Base-by-base conservation (phyloP, 2,888 invertebrate genomes). In the Chymomyza procnemis region DNA sequence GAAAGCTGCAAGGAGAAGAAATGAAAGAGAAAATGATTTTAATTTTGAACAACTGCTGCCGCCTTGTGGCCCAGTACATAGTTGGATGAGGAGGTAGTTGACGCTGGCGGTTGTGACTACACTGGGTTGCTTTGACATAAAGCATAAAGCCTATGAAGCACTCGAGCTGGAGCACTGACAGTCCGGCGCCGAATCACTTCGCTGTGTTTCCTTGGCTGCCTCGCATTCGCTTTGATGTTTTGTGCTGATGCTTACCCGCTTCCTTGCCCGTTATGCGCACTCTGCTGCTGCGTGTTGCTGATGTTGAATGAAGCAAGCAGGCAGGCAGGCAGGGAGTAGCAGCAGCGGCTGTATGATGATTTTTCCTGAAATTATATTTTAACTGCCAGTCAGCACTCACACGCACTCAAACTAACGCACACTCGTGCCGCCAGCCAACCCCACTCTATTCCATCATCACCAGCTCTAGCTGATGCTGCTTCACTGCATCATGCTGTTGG, bases 401-500 rank as follows among this genome's bases (percentile, higher is more conserved):
- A 46, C 63, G 54, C 21, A 18, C 47, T 14, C 56, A 70, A 34
- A 41, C 30, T 22, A 26, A 21, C 52, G 58, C 26, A 46, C 59
- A 60, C 26, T 26, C 26, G 26, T 22, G 21, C 34, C 2, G 21
- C 19, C 41, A n/a, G 16, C 12, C 68, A n/a, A n/a, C 22, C 64
- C 59, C 52, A 65, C 67, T 54, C 52, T 8, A 26, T n/a, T n/a
- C n/a, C n/a, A n/a, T n/a, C n/a, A n/a, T n/a, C n/a, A n/a, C n/a
- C n/a, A 30, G 52, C 30, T 30, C 12, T 41, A n/a, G 34, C 56
- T 18, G 47, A 52, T 48, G 54, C 9, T 18, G 26, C 21, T 63
- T 62, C 54, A 54, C 79, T 82, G 82, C 82, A 82, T 84, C 85
- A 82, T 86, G 85, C 77, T 79, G 82, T 66, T 77, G 82, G 72